Evolutionary conservation across 2,888 invertebrate genomes (phyloP).

Genomic region (Polyploca ridens): DNA sequence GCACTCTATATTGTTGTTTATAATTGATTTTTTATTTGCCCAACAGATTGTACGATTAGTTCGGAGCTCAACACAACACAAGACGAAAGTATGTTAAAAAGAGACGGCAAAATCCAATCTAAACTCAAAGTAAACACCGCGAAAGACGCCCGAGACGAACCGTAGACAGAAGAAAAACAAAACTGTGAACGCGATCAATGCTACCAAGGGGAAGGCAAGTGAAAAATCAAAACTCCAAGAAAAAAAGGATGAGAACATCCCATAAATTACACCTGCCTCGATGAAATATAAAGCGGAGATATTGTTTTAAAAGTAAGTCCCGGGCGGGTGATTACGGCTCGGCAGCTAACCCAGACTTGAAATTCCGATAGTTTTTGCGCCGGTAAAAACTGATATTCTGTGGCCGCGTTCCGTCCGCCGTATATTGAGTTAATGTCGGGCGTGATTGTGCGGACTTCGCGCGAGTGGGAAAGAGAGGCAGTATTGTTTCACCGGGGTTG

Average conservation of each 20-base stretch:
- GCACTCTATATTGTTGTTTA: conserved; percentile 66
- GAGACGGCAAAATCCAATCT: conserved; percentile 69
- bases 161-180: conserved; percentile 81
- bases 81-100: conserved; percentile 55
- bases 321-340: conserved; percentile 72
- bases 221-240: conserved; percentile 68
- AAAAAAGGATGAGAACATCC: conserved; percentile 63
- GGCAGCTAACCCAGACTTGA: conserved; percentile 72
- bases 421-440: conserved; percentile 82
- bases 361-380: conserved; percentile 83
- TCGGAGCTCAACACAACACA: conserved; percentile 52
- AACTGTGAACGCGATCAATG: conserved; percentile 70
- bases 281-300: conserved; percentile 75
- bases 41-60: conserved; percentile 57
- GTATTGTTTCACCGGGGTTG: conserved; percentile 73
- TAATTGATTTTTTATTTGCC: conserved; percentile 72
- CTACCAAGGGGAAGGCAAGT: conserved; percentile 53
- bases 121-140: conserved; percentile 73
- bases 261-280: conserved; percentile 78
- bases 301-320: conserved; percentile 80
- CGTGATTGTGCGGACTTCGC: conserved; percentile 75
- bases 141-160: conserved; percentile 66
- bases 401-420: conserved; percentile 73
- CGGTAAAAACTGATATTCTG: conserved; percentile 82
- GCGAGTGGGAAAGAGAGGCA: conserved; percentile 64